A percentile compares a stretch with the other conserved stretches of the same genome.
Conservation (phyloP, 2,888 invertebrate species). For the Drosophila neotestacea region DNA sequence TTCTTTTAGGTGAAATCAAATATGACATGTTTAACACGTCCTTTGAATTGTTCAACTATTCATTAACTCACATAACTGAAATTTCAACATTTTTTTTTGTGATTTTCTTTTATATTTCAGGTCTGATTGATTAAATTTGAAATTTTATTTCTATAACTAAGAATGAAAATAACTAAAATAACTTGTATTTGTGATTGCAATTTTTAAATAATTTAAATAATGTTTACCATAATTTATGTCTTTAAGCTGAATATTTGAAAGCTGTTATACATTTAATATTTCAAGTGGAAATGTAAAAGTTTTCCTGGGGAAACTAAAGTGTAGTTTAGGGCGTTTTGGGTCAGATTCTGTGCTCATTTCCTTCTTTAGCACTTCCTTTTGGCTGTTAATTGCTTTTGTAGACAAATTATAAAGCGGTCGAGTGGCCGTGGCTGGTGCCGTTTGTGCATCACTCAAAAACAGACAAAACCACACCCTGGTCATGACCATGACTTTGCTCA, state of each 20-base stretch:
- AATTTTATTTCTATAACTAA: too few species aligned
- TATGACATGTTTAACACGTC: conserved; percentile 36
- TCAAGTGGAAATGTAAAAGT: neutral
- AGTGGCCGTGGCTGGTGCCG: conserved; percentile 41
- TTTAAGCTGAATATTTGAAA: neutral
- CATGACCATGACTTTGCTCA: conserved; percentile 58
- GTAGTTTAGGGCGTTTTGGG: conserved; percentile 11
- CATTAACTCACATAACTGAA: neutral
- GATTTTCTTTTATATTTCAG: neutral
- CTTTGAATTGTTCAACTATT: conserved; percentile 22
- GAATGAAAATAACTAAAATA: too few species aligned
- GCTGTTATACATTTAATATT: neutral
- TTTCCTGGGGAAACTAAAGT: conserved; percentile 1
- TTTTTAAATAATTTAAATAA: too few species aligned
- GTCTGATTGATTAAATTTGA: too few species aligned
- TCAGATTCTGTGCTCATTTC: conserved; percentile 2
- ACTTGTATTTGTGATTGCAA: too few species aligned
- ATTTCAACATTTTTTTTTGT: neutral
- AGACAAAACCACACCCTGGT: conserved; percentile 72
- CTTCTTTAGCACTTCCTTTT: conserved; percentile 40
- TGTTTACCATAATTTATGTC: too few species aligned
- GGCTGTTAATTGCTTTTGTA: conserved; percentile 76
- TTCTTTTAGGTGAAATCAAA: conserved; percentile 23
- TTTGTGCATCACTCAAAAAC: conserved; percentile 73
- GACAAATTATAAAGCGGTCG: conserved; percentile 74